Percentiles rank a stretch among this genome's conserved stretches.
These are phyloP conservation scores for Metallyticus violacea DNA, from an alignment of 2,888 invertebrate genomes.

Conservation along the genomic window DNA sequence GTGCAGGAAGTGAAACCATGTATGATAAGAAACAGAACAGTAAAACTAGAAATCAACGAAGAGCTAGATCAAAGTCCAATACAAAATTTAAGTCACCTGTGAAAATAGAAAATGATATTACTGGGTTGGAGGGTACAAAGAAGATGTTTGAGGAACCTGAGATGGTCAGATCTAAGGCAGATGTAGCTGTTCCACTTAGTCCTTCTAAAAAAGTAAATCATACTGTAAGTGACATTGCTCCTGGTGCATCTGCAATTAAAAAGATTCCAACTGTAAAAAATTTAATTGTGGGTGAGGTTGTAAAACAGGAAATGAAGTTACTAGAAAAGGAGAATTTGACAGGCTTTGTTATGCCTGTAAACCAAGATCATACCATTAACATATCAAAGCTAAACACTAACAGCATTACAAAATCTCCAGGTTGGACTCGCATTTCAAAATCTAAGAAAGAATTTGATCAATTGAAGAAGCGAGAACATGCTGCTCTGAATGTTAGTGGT, in stretches of 20 bases:
- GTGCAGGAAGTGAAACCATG: too few relatives aligned
- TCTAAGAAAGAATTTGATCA: slow-evolving; percentile 5
- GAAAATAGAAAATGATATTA: neutral
- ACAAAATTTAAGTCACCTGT: neutral
- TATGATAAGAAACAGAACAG: neutral
- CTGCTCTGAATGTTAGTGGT: slow-evolving; percentile 6
- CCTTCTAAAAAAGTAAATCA: neutral
- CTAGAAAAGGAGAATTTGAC: neutral
- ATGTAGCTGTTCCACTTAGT: neutral
- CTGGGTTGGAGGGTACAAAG: neutral
- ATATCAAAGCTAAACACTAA: neutral
- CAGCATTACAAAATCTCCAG: neutral
- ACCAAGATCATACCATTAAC: neutral
- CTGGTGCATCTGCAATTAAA: neutral
- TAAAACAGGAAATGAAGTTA: neutral
- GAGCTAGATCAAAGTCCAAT: neutral
- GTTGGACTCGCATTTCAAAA: slow-evolving; percentile 11
- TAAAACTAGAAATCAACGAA: neutral
- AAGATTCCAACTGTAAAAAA: neutral
- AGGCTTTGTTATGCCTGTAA: neutral
- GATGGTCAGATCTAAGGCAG: too few relatives aligned
- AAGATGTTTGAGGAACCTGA: neutral
- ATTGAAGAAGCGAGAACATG: neutral
- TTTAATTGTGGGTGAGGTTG: neutral
- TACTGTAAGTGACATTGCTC: neutral